Conservation (phyloP, 1,140 invertebrate genomes). For the Carcinoscorpius rotundicauda region DNA sequence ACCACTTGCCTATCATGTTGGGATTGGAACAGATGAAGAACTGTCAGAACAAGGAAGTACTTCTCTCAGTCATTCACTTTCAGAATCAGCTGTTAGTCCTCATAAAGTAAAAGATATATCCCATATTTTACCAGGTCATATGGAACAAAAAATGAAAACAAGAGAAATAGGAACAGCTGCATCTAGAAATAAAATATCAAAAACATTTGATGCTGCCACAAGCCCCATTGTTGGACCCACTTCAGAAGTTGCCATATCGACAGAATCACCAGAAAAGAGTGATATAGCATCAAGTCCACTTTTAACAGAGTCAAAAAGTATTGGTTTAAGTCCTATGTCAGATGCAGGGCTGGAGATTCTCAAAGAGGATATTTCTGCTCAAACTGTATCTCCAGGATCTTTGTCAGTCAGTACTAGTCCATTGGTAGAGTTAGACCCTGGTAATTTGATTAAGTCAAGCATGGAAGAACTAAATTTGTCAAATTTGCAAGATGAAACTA, state of each 20-base stretch:
- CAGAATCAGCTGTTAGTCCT: too few relatives aligned
- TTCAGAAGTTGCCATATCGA: slow-evolving; percentile 37
- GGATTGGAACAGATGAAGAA: too few relatives aligned
- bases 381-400: slow-evolving; percentile 14
- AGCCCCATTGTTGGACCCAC: slow-evolving; percentile 28
- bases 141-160: too few relatives aligned
- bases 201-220: slow-evolving; percentile 34
- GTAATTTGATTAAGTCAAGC: too few relatives aligned
- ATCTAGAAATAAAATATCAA: slow-evolving; percentile 14
- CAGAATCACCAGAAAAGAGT: slow-evolving; percentile 39
- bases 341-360: neutral
- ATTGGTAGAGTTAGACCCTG: slow-evolving; percentile 1
- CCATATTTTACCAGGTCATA: too few relatives aligned
- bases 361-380: slow-evolving; percentile 15
- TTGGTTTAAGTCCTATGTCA: neutral
- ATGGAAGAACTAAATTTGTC: too few relatives aligned
- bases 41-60: too few relatives aligned
- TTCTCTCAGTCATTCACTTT: too few relatives aligned
- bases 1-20: too few relatives aligned
- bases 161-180: too few relatives aligned
- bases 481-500: too few relatives aligned
- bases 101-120: too few relatives aligned
- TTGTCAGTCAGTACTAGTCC: slow-evolving; percentile 16
- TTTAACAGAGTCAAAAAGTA: slow-evolving; percentile 7
- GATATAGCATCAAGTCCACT: slow-evolving; percentile 33